Conservation (phyloP, 2,888 invertebrate species). For the Abrostola triplasia region DNA sequence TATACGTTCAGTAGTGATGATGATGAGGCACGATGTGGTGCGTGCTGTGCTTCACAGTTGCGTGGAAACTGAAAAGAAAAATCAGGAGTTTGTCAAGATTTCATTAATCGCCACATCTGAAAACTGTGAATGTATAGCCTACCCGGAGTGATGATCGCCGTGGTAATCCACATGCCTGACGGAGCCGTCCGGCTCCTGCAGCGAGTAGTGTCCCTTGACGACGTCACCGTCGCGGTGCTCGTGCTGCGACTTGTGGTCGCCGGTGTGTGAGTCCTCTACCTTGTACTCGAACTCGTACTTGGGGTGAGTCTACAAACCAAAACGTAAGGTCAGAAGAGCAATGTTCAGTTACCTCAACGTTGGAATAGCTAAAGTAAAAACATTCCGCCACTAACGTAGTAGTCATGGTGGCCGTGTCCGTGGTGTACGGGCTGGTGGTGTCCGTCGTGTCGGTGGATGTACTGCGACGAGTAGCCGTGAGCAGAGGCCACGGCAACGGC, state of each 20-base stretch:
- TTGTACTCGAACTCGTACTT: constrained; percentile 87
- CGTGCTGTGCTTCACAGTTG: constrained; percentile 64
- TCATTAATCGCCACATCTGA: constrained; percentile 1
- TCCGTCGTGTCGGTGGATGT: constrained; percentile 68
- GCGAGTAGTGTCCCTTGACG: constrained; percentile 70
- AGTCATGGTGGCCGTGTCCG: constrained; percentile 59
- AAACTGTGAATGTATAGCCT: constrained; percentile 16
- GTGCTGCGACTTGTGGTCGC: constrained; percentile 84
- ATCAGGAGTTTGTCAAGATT: background rate
- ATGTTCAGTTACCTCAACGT: background rate
- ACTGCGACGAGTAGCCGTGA: constrained; percentile 51
- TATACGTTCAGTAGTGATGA: constrained; percentile 39
- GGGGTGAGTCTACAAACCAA: constrained; percentile 71
- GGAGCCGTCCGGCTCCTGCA: constrained; percentile 85
- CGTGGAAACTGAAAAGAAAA: constrained; percentile 66
- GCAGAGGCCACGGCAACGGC: constrained; percentile 21
- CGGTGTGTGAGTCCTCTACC: constrained; percentile 86
- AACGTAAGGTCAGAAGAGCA: background rate
- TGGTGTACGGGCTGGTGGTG: constrained; percentile 67
- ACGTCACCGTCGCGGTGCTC: constrained; percentile 83
- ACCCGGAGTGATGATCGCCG: constrained; percentile 66
- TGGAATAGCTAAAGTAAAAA: constrained; percentile 37
- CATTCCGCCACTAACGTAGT: constrained; percentile 14
- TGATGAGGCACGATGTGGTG: constrained; percentile 65
- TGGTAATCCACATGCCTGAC: constrained; percentile 85